Evolutionary conservation across 2,888 invertebrate genomes (phyloP).

Genomic region (Andrena bucephala): DNA sequence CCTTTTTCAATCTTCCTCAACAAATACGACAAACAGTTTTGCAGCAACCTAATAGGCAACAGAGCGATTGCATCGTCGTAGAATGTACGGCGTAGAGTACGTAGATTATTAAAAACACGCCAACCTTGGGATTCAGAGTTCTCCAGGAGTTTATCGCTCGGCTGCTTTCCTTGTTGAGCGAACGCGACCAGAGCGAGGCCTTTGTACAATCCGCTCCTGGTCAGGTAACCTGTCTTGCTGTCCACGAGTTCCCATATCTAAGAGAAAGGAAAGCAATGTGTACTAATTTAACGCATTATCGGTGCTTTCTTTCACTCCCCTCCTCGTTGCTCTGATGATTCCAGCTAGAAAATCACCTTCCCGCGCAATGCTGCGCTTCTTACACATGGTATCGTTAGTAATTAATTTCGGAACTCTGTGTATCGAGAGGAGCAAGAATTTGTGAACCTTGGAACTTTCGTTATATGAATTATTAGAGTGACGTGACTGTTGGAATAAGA

Average conservation of each 20-base stretch:
- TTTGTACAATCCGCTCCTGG: conserved; percentile 86
- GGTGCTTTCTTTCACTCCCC: neutral
- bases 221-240: conserved; percentile 85
- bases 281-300: neutral
- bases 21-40: no score
- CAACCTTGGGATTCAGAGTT: conserved; percentile 85
- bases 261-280: conserved; percentile 18
- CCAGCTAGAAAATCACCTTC: neutral
- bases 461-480: no score
- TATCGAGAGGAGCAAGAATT: neutral
- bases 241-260: conserved; percentile 87
- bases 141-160: conserved; percentile 86
- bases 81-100: no score
- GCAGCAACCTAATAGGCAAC: no score
- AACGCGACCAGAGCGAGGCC: conserved; percentile 87
- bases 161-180: conserved; percentile 87
- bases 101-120: neutral
- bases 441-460: neutral
- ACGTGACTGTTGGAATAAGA: no score
- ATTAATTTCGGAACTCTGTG: neutral
- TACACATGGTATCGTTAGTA: neutral
- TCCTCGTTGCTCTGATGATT: neutral
- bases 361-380: neutral
- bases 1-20: no score
- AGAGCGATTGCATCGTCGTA: no score